These are phyloP conservation scores for Dermatemys mawii DNA, from an alignment of 2,113 vertebrate species.

Conservation along the genomic window DNA sequence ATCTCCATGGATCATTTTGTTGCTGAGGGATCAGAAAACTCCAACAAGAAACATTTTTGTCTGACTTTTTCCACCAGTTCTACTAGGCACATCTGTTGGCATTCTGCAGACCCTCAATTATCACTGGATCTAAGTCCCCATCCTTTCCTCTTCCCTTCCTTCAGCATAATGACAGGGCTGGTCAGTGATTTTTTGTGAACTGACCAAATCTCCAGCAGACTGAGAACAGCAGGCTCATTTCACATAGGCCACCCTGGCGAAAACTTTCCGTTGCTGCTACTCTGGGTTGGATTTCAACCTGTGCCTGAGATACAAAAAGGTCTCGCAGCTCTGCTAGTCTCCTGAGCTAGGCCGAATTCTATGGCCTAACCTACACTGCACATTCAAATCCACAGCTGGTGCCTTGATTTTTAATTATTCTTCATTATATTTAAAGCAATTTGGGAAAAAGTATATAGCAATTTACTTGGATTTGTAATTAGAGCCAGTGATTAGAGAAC, in stretches of 20 bases:
- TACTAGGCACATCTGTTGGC: not conserved
- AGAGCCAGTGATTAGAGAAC: slow-evolving; percentile 71
- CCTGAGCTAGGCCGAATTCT: not conserved
- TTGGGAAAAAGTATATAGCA: slow-evolving; percentile 35
- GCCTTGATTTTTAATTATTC: slow-evolving; percentile 64
- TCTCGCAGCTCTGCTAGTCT: not conserved
- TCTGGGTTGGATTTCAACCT: not conserved
- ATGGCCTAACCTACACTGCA: slow-evolving; percentile 20
- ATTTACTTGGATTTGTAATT: slow-evolving; percentile 74
- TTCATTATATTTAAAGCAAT: slow-evolving; percentile 62
- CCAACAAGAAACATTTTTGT: not conserved
- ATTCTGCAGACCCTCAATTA: not conserved
- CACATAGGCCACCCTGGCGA: not conserved
- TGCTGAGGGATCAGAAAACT: not conserved
- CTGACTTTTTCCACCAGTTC: not conserved
- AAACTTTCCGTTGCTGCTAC: not conserved
- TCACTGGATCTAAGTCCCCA: not conserved
- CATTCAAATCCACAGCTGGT: slow-evolving; percentile 62
- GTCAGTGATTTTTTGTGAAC: not conserved
- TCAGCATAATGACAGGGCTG: not conserved
- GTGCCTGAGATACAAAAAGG: not conserved
- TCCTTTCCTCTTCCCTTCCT: not conserved
- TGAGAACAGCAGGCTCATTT: not conserved
- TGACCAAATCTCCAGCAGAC: not conserved
- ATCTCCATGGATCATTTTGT: not conserved